Evolutionary conservation across 2,888 invertebrate species (phyloP), one percentile per base, ranked within the genome.

Genomic region (Aporophyla nigra): DNA sequence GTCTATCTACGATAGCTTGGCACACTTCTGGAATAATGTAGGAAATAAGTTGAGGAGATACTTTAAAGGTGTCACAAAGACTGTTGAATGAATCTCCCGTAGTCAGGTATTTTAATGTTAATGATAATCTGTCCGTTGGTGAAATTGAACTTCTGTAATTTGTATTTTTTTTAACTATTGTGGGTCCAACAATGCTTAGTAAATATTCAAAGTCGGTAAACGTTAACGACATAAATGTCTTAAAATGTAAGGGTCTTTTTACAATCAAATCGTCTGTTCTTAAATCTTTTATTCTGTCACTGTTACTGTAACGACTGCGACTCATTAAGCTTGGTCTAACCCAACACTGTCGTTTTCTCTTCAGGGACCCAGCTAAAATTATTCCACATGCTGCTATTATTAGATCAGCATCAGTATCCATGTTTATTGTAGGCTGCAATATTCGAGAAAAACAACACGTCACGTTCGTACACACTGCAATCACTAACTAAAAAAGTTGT

Each of bases 351-450:
- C 80, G 80, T 75, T 74, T 75, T 72, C 76, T 80, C 67, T 80
- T 71, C 65, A 81, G 78, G 72, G 78, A 78, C 59, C 72, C 72
- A 81, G 75, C 77, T 72, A 81, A 66, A 81, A 81, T 74, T 71
- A 80, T 77, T 80, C 71, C 80, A 80, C 77, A 80, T 71, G 80
- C 80, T 77, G 80, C 80, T 80, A 80, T 77, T 71, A 80, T 71
- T 74, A 77, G 80, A 77, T 77, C 80, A 80, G 76, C 74, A 80
- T 80, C 79, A 79, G 75, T 79, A 79, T 79, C 75, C 79, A 79
- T 79, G 79, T 79, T 76, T 76, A 76, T 80, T 76, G 80, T 76
- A 78, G 74, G 78, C 78, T 78, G 78, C 78, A 78, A 78, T 78
- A 78, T 78, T 78, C 78, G 78, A 78, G 78, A 74, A 78, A 78